Base-by-base conservation (phyloP, 2,113 vertebrate genomes). In the Perccottus glenii region DNA sequence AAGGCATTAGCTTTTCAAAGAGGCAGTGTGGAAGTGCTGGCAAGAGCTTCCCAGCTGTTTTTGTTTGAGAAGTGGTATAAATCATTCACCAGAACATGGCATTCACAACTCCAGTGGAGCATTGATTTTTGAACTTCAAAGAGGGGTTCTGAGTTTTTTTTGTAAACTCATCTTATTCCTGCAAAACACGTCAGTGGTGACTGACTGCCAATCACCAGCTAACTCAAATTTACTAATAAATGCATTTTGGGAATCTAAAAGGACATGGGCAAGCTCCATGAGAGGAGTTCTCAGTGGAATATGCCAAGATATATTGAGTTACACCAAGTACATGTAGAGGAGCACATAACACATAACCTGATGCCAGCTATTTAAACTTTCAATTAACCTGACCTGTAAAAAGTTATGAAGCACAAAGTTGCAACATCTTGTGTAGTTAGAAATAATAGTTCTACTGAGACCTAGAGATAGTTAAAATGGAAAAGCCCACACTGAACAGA, bases 81-180 rank as follows among this genome's bases (percentile, higher is more conserved):
- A 90, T 89, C 86, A 89, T 88, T 91, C 85, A 89, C 70, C 76
- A 84, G 73, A 84, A 86, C 85, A 85, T 82, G 87, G 76, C 83
- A 83, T 88, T 86, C 86, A 67, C 82, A 84, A 71, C 77, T 86
- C 82, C 80, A 80, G 82, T 58, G 36, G 50, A 32, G 77, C 79
- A 88, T 87, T 85, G 86, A 89, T 90, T 87, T 86, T 63, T 70
- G 6, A 75, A 85, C 84, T 86, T 90, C 84, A 88, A 85, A 87
- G 73, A 82, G 60, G 45, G 57, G 57, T 14, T 55, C 45, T 49
- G 73, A 86, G 76, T 70, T 48, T 38, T 58, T 62, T 38, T 44
- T 32, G 46, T 19, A 52, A 49, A 15, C 62, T 78, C 70, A 32
- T 61, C 70, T 75, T 76, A 82, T 87, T 82, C 74, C 67, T 81